These are phyloP conservation scores for Thamnaconus septentrionalis DNA, from an alignment of 2,113 vertebrate species.

Conservation along the genomic window DNA sequence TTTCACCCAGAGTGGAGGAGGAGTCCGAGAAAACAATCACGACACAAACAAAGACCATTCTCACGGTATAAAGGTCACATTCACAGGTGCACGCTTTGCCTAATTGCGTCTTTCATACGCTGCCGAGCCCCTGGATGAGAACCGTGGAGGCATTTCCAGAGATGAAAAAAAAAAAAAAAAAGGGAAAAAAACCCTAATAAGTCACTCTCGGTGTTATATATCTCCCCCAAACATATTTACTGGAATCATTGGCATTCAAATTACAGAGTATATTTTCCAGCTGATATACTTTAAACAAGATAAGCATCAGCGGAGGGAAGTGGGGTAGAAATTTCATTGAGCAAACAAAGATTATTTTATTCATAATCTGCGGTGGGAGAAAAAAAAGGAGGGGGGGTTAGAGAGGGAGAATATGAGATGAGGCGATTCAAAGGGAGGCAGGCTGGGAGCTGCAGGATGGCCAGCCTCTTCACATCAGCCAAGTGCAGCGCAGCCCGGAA, in stretches of 20 bases:
- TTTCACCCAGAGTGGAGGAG: no score
- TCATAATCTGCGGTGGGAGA: conserved; percentile 60
- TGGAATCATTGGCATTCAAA: conserved; percentile 73
- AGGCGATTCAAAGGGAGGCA: conserved; percentile 35
- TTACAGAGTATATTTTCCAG: conserved; percentile 74
- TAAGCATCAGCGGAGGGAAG: conserved; percentile 71
- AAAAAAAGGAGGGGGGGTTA: not conserved
- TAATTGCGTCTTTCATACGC: conserved; percentile 70
- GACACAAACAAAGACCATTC: conserved; percentile 44
- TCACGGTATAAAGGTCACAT: conserved; percentile 63
- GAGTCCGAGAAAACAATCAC: conserved; percentile 41
- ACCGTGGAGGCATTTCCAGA: conserved; percentile 58
- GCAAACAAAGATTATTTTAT: conserved; percentile 74
- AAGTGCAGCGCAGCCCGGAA: conserved; percentile 18
- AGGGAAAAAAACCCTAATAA: conserved; percentile 55
- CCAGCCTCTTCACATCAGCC: conserved; percentile 36
- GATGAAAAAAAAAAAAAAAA: conserved; percentile 68
- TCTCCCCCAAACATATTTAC: conserved; percentile 57
- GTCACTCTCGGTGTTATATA: conserved; percentile 28
- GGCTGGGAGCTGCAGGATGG: conserved; percentile 19
- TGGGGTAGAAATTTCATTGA: conserved; percentile 72
- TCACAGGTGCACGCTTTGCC: conserved; percentile 52
- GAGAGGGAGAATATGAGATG: conserved; percentile 56
- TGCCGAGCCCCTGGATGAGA: conserved; percentile 57
- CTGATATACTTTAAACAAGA: conserved; percentile 77